These are phyloP conservation scores for Echinometra lucunter DNA, from an alignment of 53 echinoderm and acorn worm species.

Conservation along the genomic window DNA sequence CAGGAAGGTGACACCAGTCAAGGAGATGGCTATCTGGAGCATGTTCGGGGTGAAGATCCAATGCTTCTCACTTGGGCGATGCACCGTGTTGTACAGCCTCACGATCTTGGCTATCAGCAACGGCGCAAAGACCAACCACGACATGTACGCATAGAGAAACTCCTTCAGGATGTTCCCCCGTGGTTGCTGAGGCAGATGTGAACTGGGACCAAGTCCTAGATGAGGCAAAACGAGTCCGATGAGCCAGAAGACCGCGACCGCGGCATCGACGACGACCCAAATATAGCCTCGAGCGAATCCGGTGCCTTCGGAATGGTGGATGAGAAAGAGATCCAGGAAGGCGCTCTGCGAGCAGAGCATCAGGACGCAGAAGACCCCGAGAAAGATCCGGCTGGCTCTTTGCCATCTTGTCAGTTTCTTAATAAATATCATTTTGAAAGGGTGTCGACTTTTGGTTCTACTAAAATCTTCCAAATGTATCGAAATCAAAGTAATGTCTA, in stretches of 20 bases:
- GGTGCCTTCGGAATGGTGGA: constrained; percentile 75
- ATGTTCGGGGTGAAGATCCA: constrained; percentile 80
- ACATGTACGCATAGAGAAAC: constrained; percentile 84
- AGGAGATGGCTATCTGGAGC: constrained; percentile 82
- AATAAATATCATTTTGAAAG: not conserved
- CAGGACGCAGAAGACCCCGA: constrained; percentile 53
- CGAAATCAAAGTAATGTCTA: not conserved
- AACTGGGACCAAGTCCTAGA: not conserved
- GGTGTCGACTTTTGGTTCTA: not conserved
- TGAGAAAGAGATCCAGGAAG: constrained; percentile 85
- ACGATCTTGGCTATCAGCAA: constrained; percentile 84
- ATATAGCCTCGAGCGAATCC: constrained; percentile 80
- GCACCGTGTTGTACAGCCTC: constrained; percentile 78
- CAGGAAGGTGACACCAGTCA: constrained; percentile 77
- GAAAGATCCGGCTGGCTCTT: not conserved
- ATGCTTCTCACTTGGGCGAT: constrained; percentile 61
- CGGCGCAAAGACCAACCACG: constrained; percentile 85
- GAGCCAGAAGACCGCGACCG: constrained; percentile 79
- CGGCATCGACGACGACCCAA: constrained; percentile 82
- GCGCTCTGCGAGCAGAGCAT: constrained; percentile 74
- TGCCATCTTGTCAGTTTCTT: not conserved
- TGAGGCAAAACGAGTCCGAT: constrained; percentile 77
- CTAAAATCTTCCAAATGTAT: not conserved
- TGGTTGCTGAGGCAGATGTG: constrained; percentile 44
- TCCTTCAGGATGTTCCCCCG: constrained; percentile 66